phyloP scores from a whole-genome alignment of 2,888 invertebrate species.

The Hemicrepidius hirtus region DNA sequence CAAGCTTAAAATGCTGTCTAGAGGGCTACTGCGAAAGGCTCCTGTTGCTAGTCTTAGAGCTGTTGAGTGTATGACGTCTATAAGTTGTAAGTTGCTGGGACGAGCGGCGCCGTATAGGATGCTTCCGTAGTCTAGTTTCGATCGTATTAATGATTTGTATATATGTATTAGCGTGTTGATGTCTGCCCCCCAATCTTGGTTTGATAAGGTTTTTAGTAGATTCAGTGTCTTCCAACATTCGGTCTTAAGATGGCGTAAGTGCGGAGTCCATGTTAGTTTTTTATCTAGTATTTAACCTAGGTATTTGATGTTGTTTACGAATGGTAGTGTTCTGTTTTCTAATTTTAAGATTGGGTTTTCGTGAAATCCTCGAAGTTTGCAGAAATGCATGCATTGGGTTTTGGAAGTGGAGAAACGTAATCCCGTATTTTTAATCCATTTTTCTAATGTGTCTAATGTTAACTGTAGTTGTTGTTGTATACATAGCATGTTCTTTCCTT shows the following conservation, averaged over 20 bases:
- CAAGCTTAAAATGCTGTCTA: not conserved
- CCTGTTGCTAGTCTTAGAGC: no score
- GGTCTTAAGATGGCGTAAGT: no score
- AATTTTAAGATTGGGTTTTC: not conserved
- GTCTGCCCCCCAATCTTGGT: not conserved
- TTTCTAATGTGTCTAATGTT: not conserved
- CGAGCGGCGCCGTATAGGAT: no score
- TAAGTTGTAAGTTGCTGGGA: no score
- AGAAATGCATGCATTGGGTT: not conserved
- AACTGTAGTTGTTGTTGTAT: not conserved
- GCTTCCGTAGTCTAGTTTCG: no score
- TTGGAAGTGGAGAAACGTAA: not conserved
- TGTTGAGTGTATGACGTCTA: no score
- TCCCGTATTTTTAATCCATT: not conserved
- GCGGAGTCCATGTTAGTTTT: not conserved
- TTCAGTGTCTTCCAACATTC: no score
- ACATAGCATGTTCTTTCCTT: slow-evolving; percentile 1
- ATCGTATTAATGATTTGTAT: no score
- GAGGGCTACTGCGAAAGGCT: no score
- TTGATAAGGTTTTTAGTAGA: no score
- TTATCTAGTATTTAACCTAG: not conserved
- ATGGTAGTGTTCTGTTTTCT: slow-evolving; percentile 2
- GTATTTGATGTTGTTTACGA: not conserved
- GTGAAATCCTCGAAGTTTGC: not conserved
- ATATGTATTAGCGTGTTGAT: not conserved